A percentile compares a stretch with the other conserved stretches of the same genome.
Evolutionary conservation across 1,140 invertebrate species (phyloP).

Genomic region (Bombus consobrinus): DNA sequence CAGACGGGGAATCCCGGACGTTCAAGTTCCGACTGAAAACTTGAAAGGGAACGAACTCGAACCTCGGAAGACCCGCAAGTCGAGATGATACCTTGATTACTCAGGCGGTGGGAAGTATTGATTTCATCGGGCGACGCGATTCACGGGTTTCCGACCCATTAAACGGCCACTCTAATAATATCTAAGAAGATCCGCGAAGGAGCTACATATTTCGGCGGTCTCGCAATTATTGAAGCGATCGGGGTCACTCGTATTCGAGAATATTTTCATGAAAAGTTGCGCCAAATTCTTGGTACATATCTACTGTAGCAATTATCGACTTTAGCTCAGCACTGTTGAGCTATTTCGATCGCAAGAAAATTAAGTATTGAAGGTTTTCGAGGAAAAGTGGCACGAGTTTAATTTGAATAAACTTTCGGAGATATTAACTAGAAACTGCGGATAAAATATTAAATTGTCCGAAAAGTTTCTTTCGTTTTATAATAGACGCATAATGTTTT

Average conservation of each 20-base stretch:
- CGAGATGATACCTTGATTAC: conserved; percentile 83
- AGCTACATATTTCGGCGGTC: conserved; percentile 16
- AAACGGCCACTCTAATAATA: conserved; percentile 73
- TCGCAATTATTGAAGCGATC: not conserved
- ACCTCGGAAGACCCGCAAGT: conserved; percentile 81
- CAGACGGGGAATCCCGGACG: conserved; percentile 14
- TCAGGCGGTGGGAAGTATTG: conserved; percentile 80
- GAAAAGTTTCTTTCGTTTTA: too few species aligned
- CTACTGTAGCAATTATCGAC: not conserved
- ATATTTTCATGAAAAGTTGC: not conserved
- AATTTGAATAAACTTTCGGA: not conserved
- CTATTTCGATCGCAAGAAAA: not conserved
- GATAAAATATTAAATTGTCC: too few species aligned
- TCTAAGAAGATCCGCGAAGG: conserved; percentile 37
- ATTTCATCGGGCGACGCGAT: conserved; percentile 81
- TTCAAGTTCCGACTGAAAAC: conserved; percentile 55
- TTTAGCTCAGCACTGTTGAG: not conserved
- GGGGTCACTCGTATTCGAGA: not conserved
- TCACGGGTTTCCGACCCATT: conserved; percentile 81
- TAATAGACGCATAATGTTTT: too few species aligned
- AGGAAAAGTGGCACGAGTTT: not conserved
- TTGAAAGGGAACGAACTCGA: conserved; percentile 73
- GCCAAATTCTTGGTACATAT: not conserved
- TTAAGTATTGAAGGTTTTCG: not conserved
- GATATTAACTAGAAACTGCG: not conserved